Evolutionary conservation across 2,797 vertebrate genomes (phyloP).

Genomic region (Pitangus sulphuratus): DNA sequence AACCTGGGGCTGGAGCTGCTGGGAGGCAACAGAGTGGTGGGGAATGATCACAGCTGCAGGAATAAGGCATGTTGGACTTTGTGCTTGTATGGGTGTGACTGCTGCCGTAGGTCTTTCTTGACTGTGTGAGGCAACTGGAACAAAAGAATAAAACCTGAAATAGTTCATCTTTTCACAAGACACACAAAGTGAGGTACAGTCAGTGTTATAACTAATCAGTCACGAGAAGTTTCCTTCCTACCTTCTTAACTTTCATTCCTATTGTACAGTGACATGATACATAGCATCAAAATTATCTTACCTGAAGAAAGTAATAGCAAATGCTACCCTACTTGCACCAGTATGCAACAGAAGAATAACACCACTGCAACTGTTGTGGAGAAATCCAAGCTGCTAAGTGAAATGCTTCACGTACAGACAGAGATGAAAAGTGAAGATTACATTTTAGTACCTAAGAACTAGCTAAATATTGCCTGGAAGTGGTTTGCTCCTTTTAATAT

Average conservation of each 20-base stretch:
- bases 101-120: conserved; percentile 93
- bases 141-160: background rate
- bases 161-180: background rate
- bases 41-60: conserved; percentile 81
- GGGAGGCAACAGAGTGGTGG: conserved; percentile 76
- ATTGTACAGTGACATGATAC: background rate
- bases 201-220: background rate
- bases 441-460: background rate
- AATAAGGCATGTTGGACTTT: conserved; percentile 80
- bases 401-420: background rate
- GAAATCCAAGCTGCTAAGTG: background rate
- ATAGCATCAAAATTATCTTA: background rate
- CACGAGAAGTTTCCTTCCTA: background rate
- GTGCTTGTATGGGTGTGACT: conserved; percentile 90
- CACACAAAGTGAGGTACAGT: background rate
- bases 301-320: background rate
- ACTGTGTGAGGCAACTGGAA: conserved; percentile 86
- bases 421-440: background rate
- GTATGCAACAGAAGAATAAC: background rate
- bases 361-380: background rate
- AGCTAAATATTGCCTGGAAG: background rate
- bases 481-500: background rate
- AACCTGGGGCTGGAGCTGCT: conserved; percentile 78
- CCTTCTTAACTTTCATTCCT: background rate
- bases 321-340: background rate